A percentile compares a stretch with the other conserved stretches of the same genome.
Conservation (phyloP, 1,140 invertebrate species). For the Pogonomyrmex californicus region DNA sequence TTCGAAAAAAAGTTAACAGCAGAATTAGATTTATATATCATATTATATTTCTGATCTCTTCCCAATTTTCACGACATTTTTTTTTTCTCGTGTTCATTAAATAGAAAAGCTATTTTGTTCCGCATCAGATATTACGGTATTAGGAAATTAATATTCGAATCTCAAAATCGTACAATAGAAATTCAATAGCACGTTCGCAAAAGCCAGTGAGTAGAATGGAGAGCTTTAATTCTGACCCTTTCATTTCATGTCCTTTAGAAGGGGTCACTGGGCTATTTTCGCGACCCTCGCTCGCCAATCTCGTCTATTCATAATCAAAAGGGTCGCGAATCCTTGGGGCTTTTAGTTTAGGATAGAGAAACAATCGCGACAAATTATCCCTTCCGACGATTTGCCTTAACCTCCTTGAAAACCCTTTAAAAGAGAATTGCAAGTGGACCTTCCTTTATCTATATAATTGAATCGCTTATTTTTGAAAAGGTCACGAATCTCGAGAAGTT, state of each 20-base stretch:
- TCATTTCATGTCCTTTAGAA: slow-evolving; percentile 59
- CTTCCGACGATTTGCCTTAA: slow-evolving; percentile 35
- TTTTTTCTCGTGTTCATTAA: neutral
- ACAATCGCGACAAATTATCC: slow-evolving; percentile 67
- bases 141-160: slow-evolving; percentile 16
- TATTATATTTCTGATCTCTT: neutral
- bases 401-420: slow-evolving; percentile 40
- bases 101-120: slow-evolving; percentile 3
- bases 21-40: neutral
- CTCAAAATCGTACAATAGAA: slow-evolving; percentile 29
- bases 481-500: slow-evolving; percentile 40
- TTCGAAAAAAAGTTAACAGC: neutral
- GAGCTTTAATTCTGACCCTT: slow-evolving; percentile 69
- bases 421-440: slow-evolving; percentile 21
- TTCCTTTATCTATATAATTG: slow-evolving; percentile 43
- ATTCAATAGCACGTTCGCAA: slow-evolving; percentile 25
- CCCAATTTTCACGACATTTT: neutral
- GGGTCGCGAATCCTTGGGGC: slow-evolving; percentile 43
- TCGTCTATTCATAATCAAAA: slow-evolving; percentile 69
- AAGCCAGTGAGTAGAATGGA: slow-evolving; percentile 38
- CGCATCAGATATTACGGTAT: neutral
- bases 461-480: slow-evolving; percentile 51
- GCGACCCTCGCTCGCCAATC: slow-evolving; percentile 44
- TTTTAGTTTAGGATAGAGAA: slow-evolving; percentile 58
- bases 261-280: slow-evolving; percentile 47